phyloP scores from a whole-genome alignment of 2,888 invertebrate species.

The Synanthedon andrenaeformis region DNA sequence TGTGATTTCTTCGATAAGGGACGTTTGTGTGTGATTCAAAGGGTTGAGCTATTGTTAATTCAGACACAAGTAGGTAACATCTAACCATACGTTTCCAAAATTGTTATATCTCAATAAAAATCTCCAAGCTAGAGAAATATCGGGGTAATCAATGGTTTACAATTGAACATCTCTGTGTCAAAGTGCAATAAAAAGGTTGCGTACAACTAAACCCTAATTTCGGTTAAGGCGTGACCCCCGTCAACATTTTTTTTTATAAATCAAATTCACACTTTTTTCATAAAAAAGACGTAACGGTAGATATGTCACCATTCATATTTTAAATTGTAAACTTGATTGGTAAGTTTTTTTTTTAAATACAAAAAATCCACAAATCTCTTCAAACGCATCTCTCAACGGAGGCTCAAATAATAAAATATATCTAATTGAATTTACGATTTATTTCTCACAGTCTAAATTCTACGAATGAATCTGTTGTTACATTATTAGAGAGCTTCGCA shows the following conservation, averaged over 20 bases:
- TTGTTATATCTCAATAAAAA: conserved; percentile 58
- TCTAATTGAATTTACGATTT: conserved; percentile 29
- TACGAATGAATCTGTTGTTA: too few relatives aligned
- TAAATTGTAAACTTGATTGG: conserved; percentile 67
- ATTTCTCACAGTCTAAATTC: conserved; percentile 36
- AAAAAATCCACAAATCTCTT: conserved; percentile 46
- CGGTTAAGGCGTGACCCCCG: conserved; percentile 64
- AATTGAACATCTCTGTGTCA: conserved; percentile 51
- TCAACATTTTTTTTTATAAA: conserved; percentile 50
- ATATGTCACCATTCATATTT: conserved; percentile 55
- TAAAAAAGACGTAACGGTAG: conserved; percentile 49
- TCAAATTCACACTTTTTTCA: conserved; percentile 55
- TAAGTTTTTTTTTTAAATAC: conserved; percentile 48
- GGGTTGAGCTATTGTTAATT: conserved; percentile 41
- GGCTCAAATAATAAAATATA: conserved; percentile 4
- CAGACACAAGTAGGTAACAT: conserved; percentile 31
- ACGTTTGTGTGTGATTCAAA: conserved; percentile 17
- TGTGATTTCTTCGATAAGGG: too few relatives aligned
- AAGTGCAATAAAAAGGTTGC: conserved; percentile 63
- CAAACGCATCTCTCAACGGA: conserved; percentile 42
- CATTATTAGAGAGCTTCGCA: too few relatives aligned
- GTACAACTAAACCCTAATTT: conserved; percentile 61
- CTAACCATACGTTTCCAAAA: conserved; percentile 53
- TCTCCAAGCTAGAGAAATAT: conserved; percentile 36
- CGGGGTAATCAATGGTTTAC: conserved; percentile 54